These are phyloP conservation scores for Pollenia angustigena DNA, from an alignment of 2,888 invertebrate species.

Conservation along the genomic window DNA sequence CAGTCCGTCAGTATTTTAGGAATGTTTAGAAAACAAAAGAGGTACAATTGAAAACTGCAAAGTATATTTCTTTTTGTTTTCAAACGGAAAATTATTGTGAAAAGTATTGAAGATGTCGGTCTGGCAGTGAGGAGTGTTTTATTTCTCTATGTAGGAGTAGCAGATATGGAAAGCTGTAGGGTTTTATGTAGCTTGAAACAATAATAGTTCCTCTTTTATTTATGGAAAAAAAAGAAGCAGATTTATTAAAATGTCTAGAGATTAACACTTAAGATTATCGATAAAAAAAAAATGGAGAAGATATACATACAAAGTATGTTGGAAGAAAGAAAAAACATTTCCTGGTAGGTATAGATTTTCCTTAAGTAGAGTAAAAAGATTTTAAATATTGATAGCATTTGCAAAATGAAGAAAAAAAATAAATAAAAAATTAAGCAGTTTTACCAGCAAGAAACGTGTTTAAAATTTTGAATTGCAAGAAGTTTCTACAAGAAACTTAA, in stretches of 20 bases:
- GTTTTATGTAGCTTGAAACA: conserved; percentile 6
- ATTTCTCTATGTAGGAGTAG: conserved; percentile 5
- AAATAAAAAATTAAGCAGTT: neutral
- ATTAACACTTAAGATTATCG: conserved; percentile 57
- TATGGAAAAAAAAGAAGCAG: conserved; percentile 14
- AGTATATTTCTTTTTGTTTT: conserved; percentile 23
- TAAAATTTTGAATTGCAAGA: neutral
- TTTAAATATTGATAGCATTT: conserved; percentile 28
- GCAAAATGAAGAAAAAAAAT: neutral
- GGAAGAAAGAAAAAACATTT: conserved; percentile 38
- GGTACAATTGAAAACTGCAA: conserved; percentile 27
- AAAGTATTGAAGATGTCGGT: conserved; percentile 32
- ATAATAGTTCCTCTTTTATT: conserved; percentile 19
- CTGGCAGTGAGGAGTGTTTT: conserved; percentile 15
- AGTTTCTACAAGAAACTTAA: neutral
- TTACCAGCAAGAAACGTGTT: neutral
- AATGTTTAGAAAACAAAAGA: conserved; percentile 50
- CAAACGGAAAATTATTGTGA: conserved; percentile 44
- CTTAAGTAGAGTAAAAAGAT: conserved; percentile 54
- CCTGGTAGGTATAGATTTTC: conserved; percentile 57
- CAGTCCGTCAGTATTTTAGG: conserved; percentile 29
- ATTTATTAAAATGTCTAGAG: conserved; percentile 9
- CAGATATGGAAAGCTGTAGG: conserved; percentile 8
- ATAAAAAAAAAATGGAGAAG: conserved; percentile 35
- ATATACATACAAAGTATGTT: neutral